A percentile compares a stretch with the other conserved stretches of the same genome.
Conservation (phyloP, 2,888 invertebrate genomes). For the Mimachlamys varia region DNA sequence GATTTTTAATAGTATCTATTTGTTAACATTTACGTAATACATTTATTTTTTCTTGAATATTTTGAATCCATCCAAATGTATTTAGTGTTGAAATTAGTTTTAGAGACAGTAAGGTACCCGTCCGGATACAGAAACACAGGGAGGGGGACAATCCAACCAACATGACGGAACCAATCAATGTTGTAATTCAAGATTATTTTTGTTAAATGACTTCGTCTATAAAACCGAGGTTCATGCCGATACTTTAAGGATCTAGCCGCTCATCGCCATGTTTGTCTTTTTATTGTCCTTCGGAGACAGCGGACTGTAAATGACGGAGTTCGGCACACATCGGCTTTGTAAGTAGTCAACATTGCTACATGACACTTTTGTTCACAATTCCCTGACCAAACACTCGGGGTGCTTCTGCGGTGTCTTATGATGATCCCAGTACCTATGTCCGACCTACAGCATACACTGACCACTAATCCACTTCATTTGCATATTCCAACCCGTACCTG, state of each 20-base stretch:
- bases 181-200: no score
- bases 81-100: no score
- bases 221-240: background rate
- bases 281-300: slow-evolving; percentile 51
- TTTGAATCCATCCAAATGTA: no score
- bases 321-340: slow-evolving; percentile 34
- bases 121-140: no score
- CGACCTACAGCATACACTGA: slow-evolving; percentile 13
- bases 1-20: no score
- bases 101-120: no score
- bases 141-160: no score
- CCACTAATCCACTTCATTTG: slow-evolving; percentile 14
- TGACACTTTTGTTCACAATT: background rate
- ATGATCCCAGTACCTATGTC: background rate
- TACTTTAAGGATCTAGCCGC: slow-evolving; percentile 37
- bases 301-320: slow-evolving; percentile 36
- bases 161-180: no score
- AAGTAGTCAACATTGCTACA: slow-evolving; percentile 30
- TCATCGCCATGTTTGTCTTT: slow-evolving; percentile 45
- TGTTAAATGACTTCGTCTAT: background rate
- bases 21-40: no score
- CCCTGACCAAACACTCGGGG: background rate
- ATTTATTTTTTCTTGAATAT: no score
- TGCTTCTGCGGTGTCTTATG: background rate
- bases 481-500: background rate